Evolutionary conservation across 2,113 vertebrate species (phyloP), one percentile per base, ranked within the genome.

Genomic region (Cyprinodon brontotheroides): DNA sequence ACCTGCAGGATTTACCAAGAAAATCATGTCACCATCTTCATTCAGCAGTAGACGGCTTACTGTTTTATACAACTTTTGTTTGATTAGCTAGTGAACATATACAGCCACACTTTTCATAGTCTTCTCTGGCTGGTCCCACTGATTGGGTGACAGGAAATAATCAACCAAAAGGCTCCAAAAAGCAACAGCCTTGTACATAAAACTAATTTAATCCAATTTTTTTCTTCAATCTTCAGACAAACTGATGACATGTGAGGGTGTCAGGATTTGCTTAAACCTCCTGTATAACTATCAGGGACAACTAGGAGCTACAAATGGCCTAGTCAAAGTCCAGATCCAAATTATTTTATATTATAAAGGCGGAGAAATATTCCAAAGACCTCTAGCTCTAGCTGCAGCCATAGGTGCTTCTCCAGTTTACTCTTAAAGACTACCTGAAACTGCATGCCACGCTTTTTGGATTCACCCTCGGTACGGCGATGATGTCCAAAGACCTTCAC

Each of bases 1-100:
- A 48, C 90, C 96, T 97, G 90, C 61, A 81, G 80, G 20, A 79
- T 45, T 50, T 4, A 17, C 2, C 11, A 50, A 14, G 38, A 11
- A 11, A 57, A 14, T 57, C n/a, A 57, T 6, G 17, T 53, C 48
- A 50, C 15, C 48, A 20, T 10, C 50, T 8, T 20, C 7, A 0
- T 10, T 11, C 43, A 45, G 43, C 43, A 45, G 6, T 11, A 45
- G 43, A 41, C 5, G 5, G 9, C 5, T 41, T 9, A 41, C 41
- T 6, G 41, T 41, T 41, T 41, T 4, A 29, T 29, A 29, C 1
- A 29, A 29, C 29, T 41, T 9, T 9, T 41, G 5, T 41, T 41
- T 41, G 41, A 41, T 41, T 9, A 41, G 4, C 9, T 41, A 29
- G 29, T 29, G 29, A 29, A 41, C 3, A 6, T 9, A 6, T 41